These are phyloP conservation scores for Aphidius colemani DNA, from an alignment of 2,888 invertebrate genomes.

Conservation along the genomic window DNA sequence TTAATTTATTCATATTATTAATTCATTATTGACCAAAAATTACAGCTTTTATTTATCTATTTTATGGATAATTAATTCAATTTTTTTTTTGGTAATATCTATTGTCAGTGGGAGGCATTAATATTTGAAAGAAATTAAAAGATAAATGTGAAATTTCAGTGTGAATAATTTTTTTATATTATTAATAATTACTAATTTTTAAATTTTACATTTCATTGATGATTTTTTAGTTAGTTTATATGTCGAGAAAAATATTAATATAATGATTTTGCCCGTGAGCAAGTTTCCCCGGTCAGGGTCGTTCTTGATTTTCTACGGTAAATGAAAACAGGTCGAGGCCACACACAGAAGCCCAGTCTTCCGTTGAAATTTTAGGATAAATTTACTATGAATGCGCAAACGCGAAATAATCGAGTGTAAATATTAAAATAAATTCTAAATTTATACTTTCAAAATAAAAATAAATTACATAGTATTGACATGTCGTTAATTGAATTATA, in stretches of 20 bases:
- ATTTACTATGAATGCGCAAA: neutral
- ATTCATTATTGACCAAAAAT: too few species aligned
- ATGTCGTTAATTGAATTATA: too few species aligned
- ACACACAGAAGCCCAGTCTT: slow-evolving; percentile 1
- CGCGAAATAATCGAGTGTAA: neutral
- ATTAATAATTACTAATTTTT: neutral
- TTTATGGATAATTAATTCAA: too few species aligned
- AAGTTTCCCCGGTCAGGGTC: slow-evolving; percentile 22
- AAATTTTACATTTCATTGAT: neutral
- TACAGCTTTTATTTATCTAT: too few species aligned
- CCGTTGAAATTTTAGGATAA: slow-evolving; percentile 10
- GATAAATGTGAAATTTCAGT: neutral
- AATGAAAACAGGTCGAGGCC: slow-evolving; percentile 24
- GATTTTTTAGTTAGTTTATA: neutral
- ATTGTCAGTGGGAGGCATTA: neutral
- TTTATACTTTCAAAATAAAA: neutral
- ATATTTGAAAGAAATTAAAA: neutral
- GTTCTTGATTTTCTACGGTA: slow-evolving; percentile 13
- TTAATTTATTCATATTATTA: too few species aligned
- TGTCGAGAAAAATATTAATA: neutral
- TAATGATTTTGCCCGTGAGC: slow-evolving; percentile 14
- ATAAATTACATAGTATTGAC: too few species aligned
- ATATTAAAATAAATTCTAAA: slow-evolving; percentile 3
- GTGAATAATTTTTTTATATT: too few species aligned
- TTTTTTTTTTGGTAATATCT: too few species aligned